A percentile compares a stretch with the other conserved stretches of the same genome.
Conservation (phyloP, 1,140 invertebrate genomes). For the Amyelois transitella region DNA sequence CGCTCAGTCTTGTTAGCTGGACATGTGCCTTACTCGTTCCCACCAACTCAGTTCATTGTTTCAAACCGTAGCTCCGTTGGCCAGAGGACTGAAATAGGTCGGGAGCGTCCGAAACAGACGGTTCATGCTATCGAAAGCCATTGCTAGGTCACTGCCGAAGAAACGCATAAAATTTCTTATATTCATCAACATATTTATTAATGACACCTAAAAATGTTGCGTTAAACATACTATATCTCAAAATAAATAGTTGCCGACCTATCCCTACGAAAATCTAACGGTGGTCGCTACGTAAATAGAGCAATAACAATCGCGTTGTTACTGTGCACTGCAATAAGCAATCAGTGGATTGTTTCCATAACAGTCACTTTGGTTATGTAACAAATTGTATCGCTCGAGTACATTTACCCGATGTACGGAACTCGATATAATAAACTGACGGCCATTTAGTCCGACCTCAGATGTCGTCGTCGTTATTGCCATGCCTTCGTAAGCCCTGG, state of each 20-base stretch:
- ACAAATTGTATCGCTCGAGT: conserved; percentile 33
- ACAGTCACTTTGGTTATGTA: conserved; percentile 37
- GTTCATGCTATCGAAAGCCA: conserved; percentile 63
- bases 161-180: conserved; percentile 27
- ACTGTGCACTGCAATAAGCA: conserved; percentile 39
- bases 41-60: conserved; percentile 65
- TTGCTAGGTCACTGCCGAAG: conserved; percentile 64
- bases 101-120: conserved; percentile 63
- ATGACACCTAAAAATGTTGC: not conserved
- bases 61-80: conserved; percentile 52
- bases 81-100: conserved; percentile 68
- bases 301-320: conserved; percentile 34
- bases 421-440: conserved; percentile 8
- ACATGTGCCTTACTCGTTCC: conserved; percentile 54
- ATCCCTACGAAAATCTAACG: conserved; percentile 29
- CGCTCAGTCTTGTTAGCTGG: conserved; percentile 43
- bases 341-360: conserved; percentile 51
- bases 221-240: not conserved
- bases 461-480: conserved; percentile 12
- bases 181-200: not conserved
- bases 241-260: conserved; percentile 2
- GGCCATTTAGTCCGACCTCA: conserved; percentile 15
- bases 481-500: conserved; percentile 19
- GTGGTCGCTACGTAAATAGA: conserved; percentile 35
- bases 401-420: conserved; percentile 14